A percentile compares a stretch with the other conserved stretches of the same genome.
Conservation (phyloP, 2,888 invertebrate genomes). For the Microdon myrmicae region DNA sequence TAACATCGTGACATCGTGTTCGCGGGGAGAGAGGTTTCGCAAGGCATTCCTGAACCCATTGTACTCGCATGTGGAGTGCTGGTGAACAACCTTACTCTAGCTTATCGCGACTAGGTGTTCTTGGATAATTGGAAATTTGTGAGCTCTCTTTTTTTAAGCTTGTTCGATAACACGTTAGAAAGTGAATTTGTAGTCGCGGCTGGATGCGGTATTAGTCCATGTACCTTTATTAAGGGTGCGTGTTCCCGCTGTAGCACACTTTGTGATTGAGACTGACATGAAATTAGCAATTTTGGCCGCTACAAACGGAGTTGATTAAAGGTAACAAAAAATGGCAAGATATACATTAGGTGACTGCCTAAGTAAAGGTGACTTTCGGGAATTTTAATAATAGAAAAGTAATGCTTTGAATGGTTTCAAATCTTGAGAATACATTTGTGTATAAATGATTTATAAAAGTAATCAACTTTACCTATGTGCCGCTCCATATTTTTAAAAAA, state of each 20-base stretch:
- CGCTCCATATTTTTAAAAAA: too few species aligned
- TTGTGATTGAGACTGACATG: slow-evolving; percentile 43
- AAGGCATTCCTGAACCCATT: slow-evolving; percentile 33
- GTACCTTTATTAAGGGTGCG: slow-evolving; percentile 40
- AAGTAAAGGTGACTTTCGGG: too few species aligned
- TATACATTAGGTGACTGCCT: too few species aligned
- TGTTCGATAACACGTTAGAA: slow-evolving; percentile 20
- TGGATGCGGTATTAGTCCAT: slow-evolving; percentile 39
- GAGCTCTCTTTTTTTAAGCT: slow-evolving; percentile 26
- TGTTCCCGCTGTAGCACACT: slow-evolving; percentile 30
- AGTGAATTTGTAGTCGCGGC: slow-evolving; percentile 23
- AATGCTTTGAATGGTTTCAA: too few species aligned
- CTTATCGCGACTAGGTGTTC: slow-evolving; percentile 35
- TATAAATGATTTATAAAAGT: too few species aligned
- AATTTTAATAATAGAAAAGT: too few species aligned
- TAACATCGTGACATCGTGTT: slow-evolving; percentile 39
- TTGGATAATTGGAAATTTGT: slow-evolving; percentile 48
- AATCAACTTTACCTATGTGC: too few species aligned
- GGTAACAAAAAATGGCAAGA: too few species aligned
- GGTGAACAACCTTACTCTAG: slow-evolving; percentile 14
- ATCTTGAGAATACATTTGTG: too few species aligned
- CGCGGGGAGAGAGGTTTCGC: slow-evolving; percentile 35
- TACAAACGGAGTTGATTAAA: too few species aligned
- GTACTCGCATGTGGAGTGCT: slow-evolving; percentile 16
- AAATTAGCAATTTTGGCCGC: slow-evolving; percentile 13